These are phyloP conservation scores for Orthosia gracilis DNA, from an alignment of 2,888 invertebrate species.

Conservation along the genomic window DNA sequence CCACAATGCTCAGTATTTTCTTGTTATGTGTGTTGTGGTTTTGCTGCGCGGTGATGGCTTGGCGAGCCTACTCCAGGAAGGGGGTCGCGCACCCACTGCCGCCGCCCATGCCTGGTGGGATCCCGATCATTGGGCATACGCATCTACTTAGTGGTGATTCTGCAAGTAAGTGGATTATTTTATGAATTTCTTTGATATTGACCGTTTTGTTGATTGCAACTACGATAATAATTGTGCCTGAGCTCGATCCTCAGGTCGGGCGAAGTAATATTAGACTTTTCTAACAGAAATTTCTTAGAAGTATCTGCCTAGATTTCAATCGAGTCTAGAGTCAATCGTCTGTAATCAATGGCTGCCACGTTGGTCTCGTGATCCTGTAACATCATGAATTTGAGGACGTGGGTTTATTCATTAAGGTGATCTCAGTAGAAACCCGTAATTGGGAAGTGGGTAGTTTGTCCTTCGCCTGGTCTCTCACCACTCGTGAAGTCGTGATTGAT, in stretches of 20 bases:
- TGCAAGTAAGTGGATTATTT: conserved; percentile 32
- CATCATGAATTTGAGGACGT: too few species aligned
- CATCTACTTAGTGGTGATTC: conserved; percentile 41
- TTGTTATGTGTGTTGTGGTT: conserved; percentile 40
- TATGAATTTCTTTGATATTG: too few species aligned
- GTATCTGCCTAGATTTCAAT: too few species aligned
- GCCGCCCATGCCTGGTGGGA: conserved; percentile 34
- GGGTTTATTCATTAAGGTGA: not conserved
- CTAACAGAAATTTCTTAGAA: too few species aligned
- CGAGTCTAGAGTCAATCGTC: too few species aligned
- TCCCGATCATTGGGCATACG: conserved; percentile 46
- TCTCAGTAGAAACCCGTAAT: not conserved
- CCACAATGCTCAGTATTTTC: conserved; percentile 41
- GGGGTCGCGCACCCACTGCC: conserved; percentile 28
- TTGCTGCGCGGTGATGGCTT: not conserved
- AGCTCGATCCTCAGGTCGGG: not conserved
- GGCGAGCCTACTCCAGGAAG: conserved; percentile 23
- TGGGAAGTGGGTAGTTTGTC: not conserved
- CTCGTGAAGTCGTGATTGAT: not conserved
- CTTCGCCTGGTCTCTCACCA: not conserved
- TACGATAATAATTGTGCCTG: too few species aligned
- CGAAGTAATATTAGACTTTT: too few species aligned
- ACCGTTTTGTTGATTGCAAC: too few species aligned
- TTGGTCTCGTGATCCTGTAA: too few species aligned
- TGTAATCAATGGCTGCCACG: too few species aligned